phyloP scores from a whole-genome alignment of 2,888 invertebrate genomes.

The Drosophila sordidapex region DNA sequence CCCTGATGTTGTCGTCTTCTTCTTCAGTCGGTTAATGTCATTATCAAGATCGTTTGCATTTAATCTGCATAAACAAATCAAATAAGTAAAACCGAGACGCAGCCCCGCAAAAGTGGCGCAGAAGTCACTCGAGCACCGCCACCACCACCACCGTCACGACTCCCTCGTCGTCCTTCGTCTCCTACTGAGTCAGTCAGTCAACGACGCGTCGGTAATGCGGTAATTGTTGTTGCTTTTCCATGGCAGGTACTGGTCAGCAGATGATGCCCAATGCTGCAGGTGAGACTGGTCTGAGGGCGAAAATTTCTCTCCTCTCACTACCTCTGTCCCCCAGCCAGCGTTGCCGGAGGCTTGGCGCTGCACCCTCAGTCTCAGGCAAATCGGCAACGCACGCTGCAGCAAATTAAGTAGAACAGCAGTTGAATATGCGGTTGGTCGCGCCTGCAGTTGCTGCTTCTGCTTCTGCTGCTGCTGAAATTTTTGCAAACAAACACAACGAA shows the following conservation, averaged over 20 bases:
- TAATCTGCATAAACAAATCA: slow-evolving; percentile 83
- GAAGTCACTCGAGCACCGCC: slow-evolving; percentile 60
- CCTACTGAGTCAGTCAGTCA: slow-evolving; percentile 64
- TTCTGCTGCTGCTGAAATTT: slow-evolving; percentile 47
- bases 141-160: slow-evolving; percentile 40
- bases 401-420: slow-evolving; percentile 79
- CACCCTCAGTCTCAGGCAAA: slow-evolving; percentile 43
- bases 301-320: slow-evolving; percentile 16
- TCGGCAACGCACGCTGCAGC: slow-evolving; percentile 77
- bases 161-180: slow-evolving; percentile 37
- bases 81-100: slow-evolving; percentile 70
- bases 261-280: slow-evolving; percentile 18
- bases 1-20: slow-evolving; percentile 62
- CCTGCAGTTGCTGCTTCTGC: slow-evolving; percentile 38
- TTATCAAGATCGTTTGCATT: slow-evolving; percentile 84
- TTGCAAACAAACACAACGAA: slow-evolving; percentile 29
- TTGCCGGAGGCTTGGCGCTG: slow-evolving; percentile 23
- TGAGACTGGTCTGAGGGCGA: slow-evolving; percentile 17
- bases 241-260: slow-evolving; percentile 43
- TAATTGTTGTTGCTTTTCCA: slow-evolving; percentile 71
- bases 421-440: slow-evolving; percentile 58
- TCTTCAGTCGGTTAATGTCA: slow-evolving; percentile 83
- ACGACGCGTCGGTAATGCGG: slow-evolving; percentile 76
- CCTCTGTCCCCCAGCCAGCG: slow-evolving; percentile 6
- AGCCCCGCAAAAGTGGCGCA: slow-evolving; percentile 71